A percentile compares a stretch with the other conserved stretches of the same genome.
phyloP scores from a whole-genome alignment of 2,888 invertebrate genomes.

The Bellardia bayeri region DNA sequence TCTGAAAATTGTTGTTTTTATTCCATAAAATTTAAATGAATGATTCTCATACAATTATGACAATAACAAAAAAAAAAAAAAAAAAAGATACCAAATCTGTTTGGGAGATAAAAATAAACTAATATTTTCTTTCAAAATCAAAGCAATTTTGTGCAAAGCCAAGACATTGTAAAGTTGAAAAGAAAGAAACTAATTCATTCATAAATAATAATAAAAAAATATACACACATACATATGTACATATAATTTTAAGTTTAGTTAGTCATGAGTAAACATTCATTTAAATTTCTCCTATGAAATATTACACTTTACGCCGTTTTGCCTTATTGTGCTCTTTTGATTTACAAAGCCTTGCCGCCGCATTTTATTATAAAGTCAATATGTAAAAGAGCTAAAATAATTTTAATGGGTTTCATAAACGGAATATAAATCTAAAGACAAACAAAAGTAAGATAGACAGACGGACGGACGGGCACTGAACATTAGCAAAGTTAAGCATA shows the following conservation, averaged over 20 bases:
- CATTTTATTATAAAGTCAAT: conserved; percentile 50
- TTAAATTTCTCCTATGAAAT: conserved; percentile 15
- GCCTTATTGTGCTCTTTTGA: not conserved
- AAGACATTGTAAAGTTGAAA: conserved; percentile 9
- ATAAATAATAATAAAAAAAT: conserved; percentile 12
- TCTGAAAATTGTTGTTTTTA: not conserved
- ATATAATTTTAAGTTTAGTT: conserved; percentile 42
- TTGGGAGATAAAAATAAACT: conserved; percentile 8
- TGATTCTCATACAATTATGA: conserved; percentile 26
- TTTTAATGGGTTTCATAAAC: conserved; percentile 42
- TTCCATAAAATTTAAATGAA: conserved; percentile 23
- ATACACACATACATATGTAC: not conserved
- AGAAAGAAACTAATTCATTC: conserved; percentile 44
- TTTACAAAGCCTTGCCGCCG: conserved; percentile 39
- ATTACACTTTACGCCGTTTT: conserved; percentile 29
- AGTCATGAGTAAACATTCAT: conserved; percentile 22
- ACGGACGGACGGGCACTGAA: not conserved
- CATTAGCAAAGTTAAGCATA: not conserved
- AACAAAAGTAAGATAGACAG: conserved; percentile 10
- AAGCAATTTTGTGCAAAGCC: conserved; percentile 20
- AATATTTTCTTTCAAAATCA: not conserved
- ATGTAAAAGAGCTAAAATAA: conserved; percentile 44
- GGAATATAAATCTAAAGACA: conserved; percentile 36
- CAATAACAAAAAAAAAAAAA: conserved; percentile 8
- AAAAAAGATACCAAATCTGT: conserved; percentile 19